These are phyloP conservation scores for human (Homo sapiens) DNA, from an alignment of 2,113 vertebrate species.

Conservation along the genomic window GRCh38 chr16:69918501-69919000, in stretches of 20 bases:
- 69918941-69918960: too few species aligned
- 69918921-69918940: too few species aligned
- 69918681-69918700: neutral
- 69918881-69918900: too few species aligned
- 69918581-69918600: neutral
- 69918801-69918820: neutral
- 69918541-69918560: neutral
- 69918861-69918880: too few species aligned
- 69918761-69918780: neutral
- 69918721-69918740: neutral
- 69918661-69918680: neutral
- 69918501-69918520: neutral
- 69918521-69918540: neutral
- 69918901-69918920: too few species aligned
- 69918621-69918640: neutral
- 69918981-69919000: too few species aligned
- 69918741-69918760: neutral
- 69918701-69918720: neutral
- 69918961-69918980: too few species aligned
- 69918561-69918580: neutral
- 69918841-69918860: too few species aligned
- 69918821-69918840: neutral
- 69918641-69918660: neutral
- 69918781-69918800: neutral
- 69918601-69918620: neutral